Base-by-base conservation (phyloP, 2,888 invertebrate genomes). In the Iphiclides podalirius region DNA sequence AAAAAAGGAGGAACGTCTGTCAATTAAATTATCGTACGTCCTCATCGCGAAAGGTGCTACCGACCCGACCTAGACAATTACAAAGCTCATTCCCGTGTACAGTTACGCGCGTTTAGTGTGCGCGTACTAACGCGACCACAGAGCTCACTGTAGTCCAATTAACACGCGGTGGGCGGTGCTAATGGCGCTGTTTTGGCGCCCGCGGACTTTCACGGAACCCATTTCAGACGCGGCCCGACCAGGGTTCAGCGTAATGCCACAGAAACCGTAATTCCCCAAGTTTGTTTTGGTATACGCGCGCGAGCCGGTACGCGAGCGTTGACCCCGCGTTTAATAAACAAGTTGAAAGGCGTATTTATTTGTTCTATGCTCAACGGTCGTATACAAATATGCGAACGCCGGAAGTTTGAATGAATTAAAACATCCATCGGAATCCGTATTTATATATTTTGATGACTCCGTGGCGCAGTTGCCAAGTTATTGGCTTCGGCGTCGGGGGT, bases 131-230 rank as follows among this genome's bases (percentile, higher is more conserved):
- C 51, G 49, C 52, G 58, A 52, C 57, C 53, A 60, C 60, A 59
- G 47, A 36, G 52, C 37, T 50, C 54, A 53, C 55, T 67, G 52
- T 60, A 52, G 52, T 52, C 39, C 49, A 61, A 60, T 66, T 66
- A 66, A 59, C 63, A 52, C 47, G 20, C 4, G 4, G 38, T 67
- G 62, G 67, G 66, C 52, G 60, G 66, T 64, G 70, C 60, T 65
- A 68, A 70, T 64, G 57, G 47, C 52, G 49, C 57, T 59, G 59
- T 61, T 53, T n/a, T n/a, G n/a, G 20, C 20, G 20, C 20, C 20
- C 20, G 6, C 20, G 20, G 20, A 20, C 20, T 6, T 6, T 4
- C 20, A 20, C n/a, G n/a, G 52, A 42, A 55, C 54, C 54, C 50
- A 39, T 49, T 14, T 31, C 33, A n/a, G 7, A 38, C 31, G 38